phyloP scores from a whole-genome alignment of 2,888 invertebrate genomes.

The Shargacucullia verbasci region DNA sequence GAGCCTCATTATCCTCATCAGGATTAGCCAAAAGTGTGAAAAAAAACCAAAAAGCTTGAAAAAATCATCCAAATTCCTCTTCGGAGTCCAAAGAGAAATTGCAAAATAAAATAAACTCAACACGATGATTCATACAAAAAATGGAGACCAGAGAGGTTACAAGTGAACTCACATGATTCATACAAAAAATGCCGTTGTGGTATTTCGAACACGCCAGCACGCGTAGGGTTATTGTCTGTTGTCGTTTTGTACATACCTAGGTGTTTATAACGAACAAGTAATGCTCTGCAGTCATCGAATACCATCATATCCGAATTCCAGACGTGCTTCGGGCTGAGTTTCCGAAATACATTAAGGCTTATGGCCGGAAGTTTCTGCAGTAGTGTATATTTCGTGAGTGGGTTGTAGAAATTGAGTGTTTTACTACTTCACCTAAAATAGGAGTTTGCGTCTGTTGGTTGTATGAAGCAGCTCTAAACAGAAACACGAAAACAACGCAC shows the following conservation, averaged over 20 bases:
- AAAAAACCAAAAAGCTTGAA: too few relatives aligned
- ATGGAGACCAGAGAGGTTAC: too few relatives aligned
- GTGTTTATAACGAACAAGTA: constrained; percentile 12
- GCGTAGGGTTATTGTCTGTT: constrained; percentile 4
- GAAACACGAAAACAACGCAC: too few relatives aligned
- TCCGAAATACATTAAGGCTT: constrained; percentile 10
- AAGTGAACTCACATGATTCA: constrained; percentile 41
- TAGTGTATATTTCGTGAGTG: too few relatives aligned
- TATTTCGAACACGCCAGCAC: constrained; percentile 23
- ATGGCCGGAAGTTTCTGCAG: background rate
- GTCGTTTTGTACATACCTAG: constrained; percentile 17
- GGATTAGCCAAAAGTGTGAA: too few relatives aligned
- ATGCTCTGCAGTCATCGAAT: constrained; percentile 4
- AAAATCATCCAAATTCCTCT: too few relatives aligned
- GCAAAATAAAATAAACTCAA: too few relatives aligned
- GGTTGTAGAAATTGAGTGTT: background rate
- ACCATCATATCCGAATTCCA: constrained; percentile 26
- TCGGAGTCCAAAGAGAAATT: too few relatives aligned
- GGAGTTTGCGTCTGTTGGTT: too few relatives aligned
- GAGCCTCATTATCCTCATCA: too few relatives aligned
- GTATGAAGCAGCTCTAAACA: too few relatives aligned
- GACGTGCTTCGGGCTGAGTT: constrained; percentile 5
- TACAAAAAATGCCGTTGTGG: constrained; percentile 22
- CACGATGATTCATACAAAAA: too few relatives aligned
- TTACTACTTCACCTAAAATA: background rate